Conservation (phyloP, 2,113 vertebrate genomes). For the Prunella himalayana region DNA sequence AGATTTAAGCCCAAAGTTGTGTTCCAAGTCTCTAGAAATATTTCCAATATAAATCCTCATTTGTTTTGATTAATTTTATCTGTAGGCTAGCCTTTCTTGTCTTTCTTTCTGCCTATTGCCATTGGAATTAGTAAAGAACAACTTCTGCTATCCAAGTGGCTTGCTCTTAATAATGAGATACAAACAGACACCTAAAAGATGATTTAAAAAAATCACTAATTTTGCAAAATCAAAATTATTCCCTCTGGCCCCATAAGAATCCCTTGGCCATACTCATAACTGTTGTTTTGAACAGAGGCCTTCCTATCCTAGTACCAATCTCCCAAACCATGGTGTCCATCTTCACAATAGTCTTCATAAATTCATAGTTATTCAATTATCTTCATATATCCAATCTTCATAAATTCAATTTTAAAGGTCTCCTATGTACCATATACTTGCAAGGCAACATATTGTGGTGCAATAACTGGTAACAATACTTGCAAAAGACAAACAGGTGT, state of each 20-base stretch:
- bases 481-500: slow-evolving; percentile 85
- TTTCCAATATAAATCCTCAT: not conserved
- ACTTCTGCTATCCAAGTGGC: not conserved
- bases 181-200: not conserved
- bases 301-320: not conserved
- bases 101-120: not conserved
- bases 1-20: not conserved
- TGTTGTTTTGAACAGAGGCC: not conserved
- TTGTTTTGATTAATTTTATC: not conserved
- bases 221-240: not conserved
- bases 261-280: not conserved
- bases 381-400: not conserved
- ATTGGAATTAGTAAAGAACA: not conserved
- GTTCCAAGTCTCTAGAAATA: not conserved
- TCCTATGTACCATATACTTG: not conserved
- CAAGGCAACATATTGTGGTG: not conserved
- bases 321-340: not conserved
- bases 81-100: not conserved
- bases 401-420: not conserved
- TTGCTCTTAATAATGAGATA: not conserved
- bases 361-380: not conserved
- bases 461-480: slow-evolving; percentile 47
- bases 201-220: not conserved
- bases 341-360: not conserved
- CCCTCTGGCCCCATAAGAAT: not conserved